Evolutionary conservation across 2,888 invertebrate genomes (phyloP).

Genomic region (Eudemis profundana): DNA sequence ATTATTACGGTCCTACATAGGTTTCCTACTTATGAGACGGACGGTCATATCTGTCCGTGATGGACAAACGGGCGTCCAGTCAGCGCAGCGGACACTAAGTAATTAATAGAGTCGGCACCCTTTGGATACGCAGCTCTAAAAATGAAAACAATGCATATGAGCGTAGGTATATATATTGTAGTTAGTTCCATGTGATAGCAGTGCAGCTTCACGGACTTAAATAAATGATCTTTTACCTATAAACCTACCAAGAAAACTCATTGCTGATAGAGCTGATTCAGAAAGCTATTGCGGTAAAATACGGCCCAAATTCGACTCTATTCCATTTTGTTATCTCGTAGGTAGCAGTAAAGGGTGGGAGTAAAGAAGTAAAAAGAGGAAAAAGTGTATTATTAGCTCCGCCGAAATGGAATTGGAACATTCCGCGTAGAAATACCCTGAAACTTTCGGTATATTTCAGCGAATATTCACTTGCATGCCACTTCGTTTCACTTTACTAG

Average conservation of each 20-base stretch:
- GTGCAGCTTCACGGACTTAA: background rate
- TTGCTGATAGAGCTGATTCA: slow-evolving; percentile 21
- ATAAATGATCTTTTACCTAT: background rate
- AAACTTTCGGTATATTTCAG: slow-evolving; percentile 61
- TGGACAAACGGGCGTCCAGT: too few relatives aligned
- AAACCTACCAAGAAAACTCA: background rate
- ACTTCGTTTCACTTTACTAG: slow-evolving; percentile 80
- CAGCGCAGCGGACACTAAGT: too few relatives aligned
- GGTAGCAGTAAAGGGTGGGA: slow-evolving; percentile 84
- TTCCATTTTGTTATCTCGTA: slow-evolving; percentile 62
- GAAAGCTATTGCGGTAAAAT: slow-evolving; percentile 29
- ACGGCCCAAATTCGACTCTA: slow-evolving; percentile 58
- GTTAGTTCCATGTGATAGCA: background rate
- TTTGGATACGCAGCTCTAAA: too few relatives aligned
- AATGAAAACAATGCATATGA: too few relatives aligned
- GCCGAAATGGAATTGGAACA: slow-evolving; percentile 85
- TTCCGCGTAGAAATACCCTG: slow-evolving; percentile 73
- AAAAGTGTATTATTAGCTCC: slow-evolving; percentile 85
- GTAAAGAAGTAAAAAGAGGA: slow-evolving; percentile 84
- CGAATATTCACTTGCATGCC: slow-evolving; percentile 75
- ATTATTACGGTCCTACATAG: too few relatives aligned
- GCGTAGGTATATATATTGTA: too few relatives aligned
- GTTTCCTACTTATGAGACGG: too few relatives aligned
- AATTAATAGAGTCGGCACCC: too few relatives aligned
- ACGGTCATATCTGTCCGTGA: too few relatives aligned